Evolutionary conservation across 2,888 invertebrate genomes (phyloP), one percentile per base, ranked within the genome.

Genomic region (Heteromyza rotundicornis): DNA sequence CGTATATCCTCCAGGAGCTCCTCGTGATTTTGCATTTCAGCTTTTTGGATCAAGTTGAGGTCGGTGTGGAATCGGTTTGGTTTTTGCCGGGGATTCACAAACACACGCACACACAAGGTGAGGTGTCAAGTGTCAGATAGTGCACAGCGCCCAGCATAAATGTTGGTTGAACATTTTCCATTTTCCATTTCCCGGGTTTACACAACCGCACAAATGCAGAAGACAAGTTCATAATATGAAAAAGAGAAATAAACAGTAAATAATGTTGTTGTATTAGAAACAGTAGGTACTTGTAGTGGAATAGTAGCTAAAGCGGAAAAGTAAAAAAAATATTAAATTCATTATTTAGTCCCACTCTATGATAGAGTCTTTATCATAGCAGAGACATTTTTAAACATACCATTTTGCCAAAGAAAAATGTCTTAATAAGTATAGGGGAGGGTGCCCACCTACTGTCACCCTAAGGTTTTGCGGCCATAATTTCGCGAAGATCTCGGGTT

Each of bases 11-110:
- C 82, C 59, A 82, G 80, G 62, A 81, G 73, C 69, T 82, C 82
- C 65, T 82, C 83, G 66, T 82, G 76, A 76, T 79, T 82, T 80
- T 81, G 80, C 82, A 81, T 81, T 69, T 81, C 81, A n/a, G n/a
- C n/a, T n/a, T n/a, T n/a, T n/a, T n/a, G n/a, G n/a, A n/a, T n/a
- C n/a, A n/a, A n/a, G n/a, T 71, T 2, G 5, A 14, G 17, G 5
- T 47, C 3, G 47, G 19, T 14, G 20, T 40, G 40, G 32, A n/a
- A n/a, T 32, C 12, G 20, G 23, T 16, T 52, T 52, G 12, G 52
- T 14, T 50, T 50, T 5, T 50, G 5, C 10, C 23, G 47, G 8
- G n/a, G 40, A n/a, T 40, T 27, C 27, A 5, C 32, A 12, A 32
- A 12, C 7, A 32, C 40, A 40, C 10, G 40, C 40, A 40, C 10